Percentiles rank a stretch among this genome's conserved stretches.
These are phyloP conservation scores for Ploceus nigricollis DNA, from an alignment of 2,113 vertebrate genomes.

Conservation along the genomic window DNA sequence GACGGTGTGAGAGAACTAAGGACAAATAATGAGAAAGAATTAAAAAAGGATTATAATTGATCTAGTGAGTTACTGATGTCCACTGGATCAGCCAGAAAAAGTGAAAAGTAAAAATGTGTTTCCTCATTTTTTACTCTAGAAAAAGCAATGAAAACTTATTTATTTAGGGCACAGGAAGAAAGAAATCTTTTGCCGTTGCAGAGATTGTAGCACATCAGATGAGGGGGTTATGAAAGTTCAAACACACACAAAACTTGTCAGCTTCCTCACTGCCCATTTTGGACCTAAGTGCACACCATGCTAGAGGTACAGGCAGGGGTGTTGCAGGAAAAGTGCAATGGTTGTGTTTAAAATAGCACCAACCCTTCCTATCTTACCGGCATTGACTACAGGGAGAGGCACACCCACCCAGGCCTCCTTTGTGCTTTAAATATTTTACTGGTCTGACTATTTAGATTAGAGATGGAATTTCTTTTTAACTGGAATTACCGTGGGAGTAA, in stretches of 20 bases:
- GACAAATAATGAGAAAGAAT: background rate
- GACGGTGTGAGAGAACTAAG: background rate
- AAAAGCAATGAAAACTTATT: background rate
- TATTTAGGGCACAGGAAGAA: background rate
- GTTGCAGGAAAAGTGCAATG: conserved; percentile 29
- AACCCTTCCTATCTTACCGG: background rate
- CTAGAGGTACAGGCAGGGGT: background rate
- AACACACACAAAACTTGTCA: background rate
- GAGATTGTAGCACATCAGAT: background rate
- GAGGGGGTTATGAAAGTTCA: background rate
- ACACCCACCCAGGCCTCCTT: background rate
- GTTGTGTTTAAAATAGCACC: conserved; percentile 1
- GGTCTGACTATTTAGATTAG: background rate
- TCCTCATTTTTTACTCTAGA: background rate
- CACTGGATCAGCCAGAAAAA: background rate
- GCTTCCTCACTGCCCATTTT: background rate
- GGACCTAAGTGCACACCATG: background rate
- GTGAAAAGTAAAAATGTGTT: background rate
- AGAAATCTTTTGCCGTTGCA: background rate
- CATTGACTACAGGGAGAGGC: background rate
- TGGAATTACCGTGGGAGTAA: background rate
- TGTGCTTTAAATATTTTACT: background rate
- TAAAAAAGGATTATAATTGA: background rate
- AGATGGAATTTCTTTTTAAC: background rate
- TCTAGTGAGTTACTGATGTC: background rate